These are phyloP conservation scores for Saguinus midas DNA, from an alignment of 2,113 vertebrate genomes.

Conservation along the genomic window DNA sequence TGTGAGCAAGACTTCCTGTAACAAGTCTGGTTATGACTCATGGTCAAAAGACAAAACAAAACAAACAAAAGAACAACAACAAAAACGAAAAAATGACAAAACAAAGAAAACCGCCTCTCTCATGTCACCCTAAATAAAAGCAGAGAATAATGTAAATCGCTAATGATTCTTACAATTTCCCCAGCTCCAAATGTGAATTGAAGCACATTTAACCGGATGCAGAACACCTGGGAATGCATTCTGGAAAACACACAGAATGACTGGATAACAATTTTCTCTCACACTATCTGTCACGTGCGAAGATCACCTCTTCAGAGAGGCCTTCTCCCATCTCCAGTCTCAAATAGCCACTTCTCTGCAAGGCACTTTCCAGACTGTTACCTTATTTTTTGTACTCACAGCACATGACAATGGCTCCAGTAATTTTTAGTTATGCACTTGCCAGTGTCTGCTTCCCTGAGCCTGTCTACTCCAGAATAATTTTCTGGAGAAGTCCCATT, in stretches of 20 bases:
- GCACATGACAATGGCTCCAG: accelerated
- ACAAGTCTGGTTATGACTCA: not conserved
- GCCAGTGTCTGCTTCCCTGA: not conserved
- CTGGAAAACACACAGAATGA: not conserved
- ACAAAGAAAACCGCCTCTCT: not conserved
- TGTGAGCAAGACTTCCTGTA: not conserved
- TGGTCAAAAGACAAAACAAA: not conserved
- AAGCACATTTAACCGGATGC: not conserved
- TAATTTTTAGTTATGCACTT: not conserved
- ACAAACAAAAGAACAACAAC: too few species aligned
- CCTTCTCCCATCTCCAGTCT: not conserved
- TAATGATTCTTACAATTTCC: not conserved
- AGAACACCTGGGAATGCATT: not conserved
- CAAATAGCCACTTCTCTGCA: too few species aligned
- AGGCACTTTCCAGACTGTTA: not conserved
- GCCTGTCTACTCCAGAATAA: too few species aligned
- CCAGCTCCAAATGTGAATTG: not conserved
- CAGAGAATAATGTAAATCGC: not conserved
- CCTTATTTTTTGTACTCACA: not conserved
- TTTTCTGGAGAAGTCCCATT: not conserved
- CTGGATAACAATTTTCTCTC: not conserved
- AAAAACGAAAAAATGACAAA: too few species aligned
- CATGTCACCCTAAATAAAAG: not conserved
- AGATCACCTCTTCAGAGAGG: too few species aligned
- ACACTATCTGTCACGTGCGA: too few species aligned